These are phyloP conservation scores for Actinia tenebrosa DNA, from an alignment of 64 coral and sea anemone species.

Conservation along the genomic window DNA sequence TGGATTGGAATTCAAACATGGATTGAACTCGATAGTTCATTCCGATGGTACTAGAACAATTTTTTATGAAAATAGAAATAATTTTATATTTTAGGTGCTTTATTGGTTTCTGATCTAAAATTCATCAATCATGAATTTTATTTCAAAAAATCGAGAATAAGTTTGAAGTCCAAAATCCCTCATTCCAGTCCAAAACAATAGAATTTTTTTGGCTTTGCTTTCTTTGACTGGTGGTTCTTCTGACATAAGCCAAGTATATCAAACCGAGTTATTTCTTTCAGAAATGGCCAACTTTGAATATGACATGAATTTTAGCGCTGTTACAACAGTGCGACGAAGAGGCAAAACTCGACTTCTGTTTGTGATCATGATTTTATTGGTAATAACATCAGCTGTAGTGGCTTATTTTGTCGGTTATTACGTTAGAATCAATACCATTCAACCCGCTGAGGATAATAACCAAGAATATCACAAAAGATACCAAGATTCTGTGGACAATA, in stretches of 20 bases:
- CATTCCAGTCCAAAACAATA: not conserved
- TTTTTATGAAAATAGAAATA: too few species aligned
- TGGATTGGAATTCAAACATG: not conserved
- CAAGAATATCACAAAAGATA: not conserved
- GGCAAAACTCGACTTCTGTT: not conserved
- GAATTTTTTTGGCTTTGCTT: not conserved
- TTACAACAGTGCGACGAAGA: not conserved
- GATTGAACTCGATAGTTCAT: not conserved
- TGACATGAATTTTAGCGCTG: not conserved
- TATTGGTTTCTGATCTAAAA: too few species aligned
- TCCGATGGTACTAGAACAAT: too few species aligned
- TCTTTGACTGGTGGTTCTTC: too few species aligned
- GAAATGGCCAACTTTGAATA: conserved; percentile 3
- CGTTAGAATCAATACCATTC: not conserved
- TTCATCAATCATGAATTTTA: too few species aligned
- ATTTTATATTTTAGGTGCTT: too few species aligned
- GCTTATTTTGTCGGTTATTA: conserved; percentile 10
- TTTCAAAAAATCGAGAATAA: too few species aligned
- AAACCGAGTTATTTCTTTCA: not conserved
- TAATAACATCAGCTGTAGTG: not conserved
- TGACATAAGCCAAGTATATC: not conserved
- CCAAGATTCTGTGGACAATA: not conserved
- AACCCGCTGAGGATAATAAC: not conserved
- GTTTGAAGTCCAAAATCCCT: too few species aligned
- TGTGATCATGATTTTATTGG: not conserved